A percentile compares a stretch with the other conserved stretches of the same genome.
phyloP scores from a whole-genome alignment of 37 sponge, comb jelly and placozoan species.

The Mnemiopsis leidyi region DNA sequence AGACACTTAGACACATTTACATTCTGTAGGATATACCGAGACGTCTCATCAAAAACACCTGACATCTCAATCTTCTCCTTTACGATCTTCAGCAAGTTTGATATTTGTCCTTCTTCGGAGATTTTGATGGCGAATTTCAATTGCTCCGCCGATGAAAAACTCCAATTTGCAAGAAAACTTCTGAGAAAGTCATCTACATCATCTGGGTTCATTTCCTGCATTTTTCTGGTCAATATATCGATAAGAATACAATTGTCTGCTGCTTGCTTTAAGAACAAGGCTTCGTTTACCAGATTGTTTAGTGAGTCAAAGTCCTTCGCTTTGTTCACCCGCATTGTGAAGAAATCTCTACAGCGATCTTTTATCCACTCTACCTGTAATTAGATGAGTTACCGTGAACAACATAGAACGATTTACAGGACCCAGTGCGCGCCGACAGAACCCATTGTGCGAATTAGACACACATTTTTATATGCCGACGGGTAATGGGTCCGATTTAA shows the following conservation, averaged over 20 bases:
- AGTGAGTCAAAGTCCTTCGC: background rate
- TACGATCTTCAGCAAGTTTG: background rate
- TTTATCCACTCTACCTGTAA: background rate
- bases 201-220: background rate
- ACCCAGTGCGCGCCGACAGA: too few relatives aligned
- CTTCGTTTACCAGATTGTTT: background rate
- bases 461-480: too few relatives aligned
- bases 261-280: background rate
- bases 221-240: background rate
- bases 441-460: too few relatives aligned
- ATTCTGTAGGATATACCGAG: background rate
- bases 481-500: too few relatives aligned
- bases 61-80: background rate
- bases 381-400: too few relatives aligned
- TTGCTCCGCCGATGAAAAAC: background rate
- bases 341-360: background rate
- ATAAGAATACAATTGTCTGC: background rate
- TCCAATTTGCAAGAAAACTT: background rate
- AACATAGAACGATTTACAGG: too few relatives aligned
- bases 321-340: background rate
- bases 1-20: background rate
- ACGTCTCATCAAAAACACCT: background rate
- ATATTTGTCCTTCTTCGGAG: background rate
- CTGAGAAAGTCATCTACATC: background rate
- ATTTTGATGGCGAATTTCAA: background rate